Percentiles rank a stretch among this genome's conserved stretches.
Evolutionary conservation across 1,140 invertebrate species (phyloP).

Genomic region (Ostrea edulis): DNA sequence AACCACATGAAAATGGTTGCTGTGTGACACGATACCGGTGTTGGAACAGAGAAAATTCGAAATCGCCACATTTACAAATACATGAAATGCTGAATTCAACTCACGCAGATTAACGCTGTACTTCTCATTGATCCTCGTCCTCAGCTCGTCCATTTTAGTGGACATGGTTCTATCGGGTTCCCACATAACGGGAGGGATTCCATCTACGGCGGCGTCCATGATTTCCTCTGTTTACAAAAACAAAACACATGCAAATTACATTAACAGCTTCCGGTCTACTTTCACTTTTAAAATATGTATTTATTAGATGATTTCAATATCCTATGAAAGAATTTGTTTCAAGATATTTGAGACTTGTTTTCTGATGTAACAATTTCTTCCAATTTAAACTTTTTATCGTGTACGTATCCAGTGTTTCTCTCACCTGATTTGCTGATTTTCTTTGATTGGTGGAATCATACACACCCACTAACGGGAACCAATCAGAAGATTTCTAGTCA

Average conservation of each 20-base stretch:
- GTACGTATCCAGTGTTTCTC: no score
- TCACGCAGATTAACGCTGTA: constrained; percentile 70
- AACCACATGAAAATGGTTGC: no score
- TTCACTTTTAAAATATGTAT: constrained; percentile 12
- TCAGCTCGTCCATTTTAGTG: constrained; percentile 73
- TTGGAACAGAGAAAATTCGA: not conserved
- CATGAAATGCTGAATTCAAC: not conserved
- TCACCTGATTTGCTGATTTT: not conserved
- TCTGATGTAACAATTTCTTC: no score
- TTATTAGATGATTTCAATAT: no score
- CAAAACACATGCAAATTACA: constrained; percentile 46
- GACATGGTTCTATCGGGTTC: constrained; percentile 61
- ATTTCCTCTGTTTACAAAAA: constrained; percentile 38
- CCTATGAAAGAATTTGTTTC: no score
- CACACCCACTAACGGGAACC: not conserved
- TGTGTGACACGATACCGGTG: not conserved
- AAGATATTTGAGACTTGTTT: no score
- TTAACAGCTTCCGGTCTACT: not conserved
- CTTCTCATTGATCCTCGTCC: constrained; percentile 70
- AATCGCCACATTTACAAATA: constrained; percentile 17
- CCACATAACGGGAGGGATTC: constrained; percentile 68
- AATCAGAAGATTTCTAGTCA: no score
- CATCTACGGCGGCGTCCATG: not conserved
- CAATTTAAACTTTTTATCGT: no score
- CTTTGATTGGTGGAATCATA: not conserved